Conservation (phyloP, 2,113 vertebrate species). For the Mesitornis unicolor region DNA sequence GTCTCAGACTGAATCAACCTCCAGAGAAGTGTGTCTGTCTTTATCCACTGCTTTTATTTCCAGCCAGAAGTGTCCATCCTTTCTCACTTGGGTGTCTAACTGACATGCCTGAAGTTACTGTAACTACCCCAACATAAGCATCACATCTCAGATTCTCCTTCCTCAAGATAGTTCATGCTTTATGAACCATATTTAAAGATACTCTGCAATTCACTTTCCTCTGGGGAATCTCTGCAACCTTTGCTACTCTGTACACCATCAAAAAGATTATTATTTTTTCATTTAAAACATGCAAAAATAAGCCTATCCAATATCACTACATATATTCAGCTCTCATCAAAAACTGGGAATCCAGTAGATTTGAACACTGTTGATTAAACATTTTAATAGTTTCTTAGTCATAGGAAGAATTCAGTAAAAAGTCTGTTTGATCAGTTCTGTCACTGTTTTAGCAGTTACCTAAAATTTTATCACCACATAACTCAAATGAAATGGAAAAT, state of each 20-base stretch:
- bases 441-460: neutral
- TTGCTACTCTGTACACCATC: neutral
- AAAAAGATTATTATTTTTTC: neutral
- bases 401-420: neutral
- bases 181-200: neutral
- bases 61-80: neutral
- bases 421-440: neutral
- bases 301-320: neutral
- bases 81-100: neutral
- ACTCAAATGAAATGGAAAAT: neutral
- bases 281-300: neutral
- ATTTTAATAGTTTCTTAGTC: neutral
- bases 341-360: neutral
- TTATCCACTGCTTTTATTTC: neutral
- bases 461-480: neutral
- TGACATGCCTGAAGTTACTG: accelerated
- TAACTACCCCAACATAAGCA: neutral
- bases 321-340: neutral
- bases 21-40: neutral
- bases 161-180: accelerated
- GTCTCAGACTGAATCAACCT: neutral
- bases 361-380: neutral
- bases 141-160: neutral
- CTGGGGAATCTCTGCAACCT: neutral
- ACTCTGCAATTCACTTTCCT: neutral